phyloP scores from a whole-genome alignment of 2,113 vertebrate species.

The Mesocricetus auratus region DNA sequence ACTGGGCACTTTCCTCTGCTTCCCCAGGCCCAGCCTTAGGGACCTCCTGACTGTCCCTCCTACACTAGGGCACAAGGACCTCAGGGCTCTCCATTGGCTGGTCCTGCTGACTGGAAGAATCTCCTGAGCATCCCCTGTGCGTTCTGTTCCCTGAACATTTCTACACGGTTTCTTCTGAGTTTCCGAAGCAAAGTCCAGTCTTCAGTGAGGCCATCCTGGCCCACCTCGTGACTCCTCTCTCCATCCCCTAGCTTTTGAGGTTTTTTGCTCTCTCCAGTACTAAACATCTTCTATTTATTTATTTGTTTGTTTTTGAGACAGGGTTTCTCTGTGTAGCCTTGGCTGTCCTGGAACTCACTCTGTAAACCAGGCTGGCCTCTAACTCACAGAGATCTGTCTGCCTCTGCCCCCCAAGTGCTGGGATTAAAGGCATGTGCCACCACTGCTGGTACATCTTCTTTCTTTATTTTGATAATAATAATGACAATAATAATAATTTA shows the following conservation, averaged over 20 bases:
- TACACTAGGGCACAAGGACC: background rate
- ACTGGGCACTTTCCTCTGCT: background rate
- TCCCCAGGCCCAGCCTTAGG: background rate
- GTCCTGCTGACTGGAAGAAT: background rate
- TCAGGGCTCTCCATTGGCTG: background rate
- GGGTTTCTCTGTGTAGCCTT: background rate
- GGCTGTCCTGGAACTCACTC: background rate
- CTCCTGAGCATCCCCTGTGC: background rate
- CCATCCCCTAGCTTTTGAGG: background rate
- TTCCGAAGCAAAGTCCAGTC: background rate
- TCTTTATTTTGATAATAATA: no score
- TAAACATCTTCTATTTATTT: background rate
- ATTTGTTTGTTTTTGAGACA: background rate
- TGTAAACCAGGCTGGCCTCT: background rate
- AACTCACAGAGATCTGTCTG: no score
- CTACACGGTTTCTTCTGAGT: background rate
- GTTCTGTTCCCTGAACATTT: background rate
- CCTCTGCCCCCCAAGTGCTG: no score
- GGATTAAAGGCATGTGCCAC: no score
- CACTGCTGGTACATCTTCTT: no score
- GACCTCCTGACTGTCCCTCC: background rate
- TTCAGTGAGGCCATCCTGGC: background rate
- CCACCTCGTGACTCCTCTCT: rapidly evolving
- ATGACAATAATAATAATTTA: no score
- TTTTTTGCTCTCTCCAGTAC: background rate